Evolutionary conservation across 2,797 vertebrate genomes (phyloP), one percentile per base, ranked within the genome.

Genomic region (Clarias platycephalus): DNA sequence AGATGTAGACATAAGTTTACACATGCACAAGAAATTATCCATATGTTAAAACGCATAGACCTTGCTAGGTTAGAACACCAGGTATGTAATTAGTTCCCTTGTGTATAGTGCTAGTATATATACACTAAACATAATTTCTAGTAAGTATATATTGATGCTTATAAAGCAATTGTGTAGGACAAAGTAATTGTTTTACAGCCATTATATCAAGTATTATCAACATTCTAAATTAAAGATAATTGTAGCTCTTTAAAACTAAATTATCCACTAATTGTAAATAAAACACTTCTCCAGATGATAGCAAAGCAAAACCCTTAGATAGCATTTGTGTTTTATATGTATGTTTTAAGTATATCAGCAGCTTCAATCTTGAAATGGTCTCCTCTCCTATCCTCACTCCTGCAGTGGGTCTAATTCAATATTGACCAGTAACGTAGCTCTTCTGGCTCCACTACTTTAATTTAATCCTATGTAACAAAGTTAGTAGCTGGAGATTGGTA

Each of bases 391-490:
- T 62, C 22, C 60, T 62, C 34, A 78, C 53, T 82, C 74, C 55
- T 81, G 62, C 53, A 68, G 34, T 12, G 18, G 76, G 55, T 71
- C 57, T 82, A 82, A 82, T 86, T 78, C 60, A 79, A 86, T 82
- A 78, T n/a, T 82, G 80, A 82, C 75, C 80, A 40, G 28, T 70
- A 71, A 57, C 74, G 63, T 37, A 62, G 72, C 57, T 78, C 28
- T 55, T 70, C 80, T 85, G 80, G 80, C 53, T n/a, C 72, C 55
- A 68, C 66, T 79, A 79, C 72, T 79, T 86, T 78, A 78, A 86
- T 86, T 86, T 82, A 82, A 82, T 78, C 57, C 57, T 82, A 1
- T 62, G 70, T 82, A 86, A 78, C 28, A 64, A 86, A 70, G 66
- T 82, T 78, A 82, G 66, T 28, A 68, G 74, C 80, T 64, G 26